Conservation (phyloP, 2,113 vertebrate species). For the Sialia sialis region DNA sequence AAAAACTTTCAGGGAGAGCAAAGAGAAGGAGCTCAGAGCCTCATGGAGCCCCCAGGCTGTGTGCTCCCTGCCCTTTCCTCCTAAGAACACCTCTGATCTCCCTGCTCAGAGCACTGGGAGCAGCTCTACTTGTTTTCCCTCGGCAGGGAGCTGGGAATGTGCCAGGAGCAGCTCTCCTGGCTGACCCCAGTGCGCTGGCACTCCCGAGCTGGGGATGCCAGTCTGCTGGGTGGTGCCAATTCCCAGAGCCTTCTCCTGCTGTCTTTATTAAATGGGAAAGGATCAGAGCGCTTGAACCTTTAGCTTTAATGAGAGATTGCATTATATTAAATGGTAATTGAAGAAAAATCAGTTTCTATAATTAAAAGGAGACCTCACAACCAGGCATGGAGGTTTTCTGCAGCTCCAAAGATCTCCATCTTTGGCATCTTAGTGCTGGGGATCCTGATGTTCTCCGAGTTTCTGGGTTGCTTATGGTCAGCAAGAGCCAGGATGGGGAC, state of each 20-base stretch:
- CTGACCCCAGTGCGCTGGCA: fast-evolving
- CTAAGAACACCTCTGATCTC: not conserved
- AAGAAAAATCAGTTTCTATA: not conserved
- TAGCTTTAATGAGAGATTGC: constrained; percentile 15
- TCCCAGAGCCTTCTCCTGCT: not conserved
- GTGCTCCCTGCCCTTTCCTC: not conserved
- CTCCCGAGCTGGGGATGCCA: not conserved
- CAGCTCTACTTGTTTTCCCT: not conserved
- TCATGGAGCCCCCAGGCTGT: not conserved
- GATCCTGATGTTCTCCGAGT: fast-evolving
- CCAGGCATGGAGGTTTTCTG: not conserved
- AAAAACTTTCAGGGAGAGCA: not conserved
- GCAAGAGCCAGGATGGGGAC: not conserved
- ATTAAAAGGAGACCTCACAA: not conserved
- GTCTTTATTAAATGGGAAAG: not conserved
- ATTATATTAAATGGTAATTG: not conserved
- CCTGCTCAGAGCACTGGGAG: not conserved
- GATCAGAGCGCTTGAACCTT: not conserved
- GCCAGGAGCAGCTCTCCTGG: not conserved
- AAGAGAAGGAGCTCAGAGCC: not conserved
- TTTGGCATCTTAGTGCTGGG: not conserved
- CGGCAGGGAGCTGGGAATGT: fast-evolving
- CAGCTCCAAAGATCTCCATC: not conserved
- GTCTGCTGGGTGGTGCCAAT: not conserved
- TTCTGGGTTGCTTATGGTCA: not conserved